phyloP scores from a whole-genome alignment of 1,140 invertebrate genomes.

The Drosophila dunni region DNA sequence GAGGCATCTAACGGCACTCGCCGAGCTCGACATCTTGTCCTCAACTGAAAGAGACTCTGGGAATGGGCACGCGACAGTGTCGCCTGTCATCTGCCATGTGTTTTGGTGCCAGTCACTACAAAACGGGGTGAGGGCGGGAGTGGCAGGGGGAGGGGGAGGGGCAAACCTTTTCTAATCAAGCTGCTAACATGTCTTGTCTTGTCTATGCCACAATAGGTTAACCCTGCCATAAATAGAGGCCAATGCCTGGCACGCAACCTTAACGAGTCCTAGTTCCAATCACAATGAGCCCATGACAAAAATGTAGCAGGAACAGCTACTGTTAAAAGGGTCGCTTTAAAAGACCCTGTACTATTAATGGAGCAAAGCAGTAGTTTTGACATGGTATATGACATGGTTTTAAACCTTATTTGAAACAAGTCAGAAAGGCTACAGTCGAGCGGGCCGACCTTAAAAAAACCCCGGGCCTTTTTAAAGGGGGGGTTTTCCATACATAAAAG shows the following conservation, averaged over 20 bases:
- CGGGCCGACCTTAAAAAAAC: too few relatives aligned
- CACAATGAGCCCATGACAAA: too few relatives aligned
- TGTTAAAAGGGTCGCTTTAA: too few relatives aligned
- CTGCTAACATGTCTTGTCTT: slow-evolving; percentile 74
- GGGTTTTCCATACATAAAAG: too few relatives aligned
- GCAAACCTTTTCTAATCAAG: slow-evolving; percentile 65
- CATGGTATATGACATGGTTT: too few relatives aligned
- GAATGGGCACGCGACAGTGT: slow-evolving; percentile 1
- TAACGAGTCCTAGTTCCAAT: background rate
- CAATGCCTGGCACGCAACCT: slow-evolving; percentile 58
- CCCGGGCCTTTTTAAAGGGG: too few relatives aligned
- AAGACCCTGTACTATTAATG: too few relatives aligned
- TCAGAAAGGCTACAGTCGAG: too few relatives aligned
- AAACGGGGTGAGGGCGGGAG: background rate
- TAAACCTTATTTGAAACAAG: too few relatives aligned
- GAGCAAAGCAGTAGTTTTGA: too few relatives aligned
- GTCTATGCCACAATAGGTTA: slow-evolving; percentile 49
- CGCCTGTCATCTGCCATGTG: slow-evolving; percentile 36
- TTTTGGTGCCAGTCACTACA: slow-evolving; percentile 44
- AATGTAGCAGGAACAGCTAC: too few relatives aligned
- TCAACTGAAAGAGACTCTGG: slow-evolving; percentile 39
- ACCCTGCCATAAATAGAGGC: slow-evolving; percentile 20
- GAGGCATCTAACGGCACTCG: slow-evolving; percentile 47
- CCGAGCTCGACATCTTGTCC: slow-evolving; percentile 53
- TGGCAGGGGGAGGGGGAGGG: background rate